Base-by-base conservation (phyloP, 2,797 vertebrate genomes). In the Danio albolineatus region DNA sequence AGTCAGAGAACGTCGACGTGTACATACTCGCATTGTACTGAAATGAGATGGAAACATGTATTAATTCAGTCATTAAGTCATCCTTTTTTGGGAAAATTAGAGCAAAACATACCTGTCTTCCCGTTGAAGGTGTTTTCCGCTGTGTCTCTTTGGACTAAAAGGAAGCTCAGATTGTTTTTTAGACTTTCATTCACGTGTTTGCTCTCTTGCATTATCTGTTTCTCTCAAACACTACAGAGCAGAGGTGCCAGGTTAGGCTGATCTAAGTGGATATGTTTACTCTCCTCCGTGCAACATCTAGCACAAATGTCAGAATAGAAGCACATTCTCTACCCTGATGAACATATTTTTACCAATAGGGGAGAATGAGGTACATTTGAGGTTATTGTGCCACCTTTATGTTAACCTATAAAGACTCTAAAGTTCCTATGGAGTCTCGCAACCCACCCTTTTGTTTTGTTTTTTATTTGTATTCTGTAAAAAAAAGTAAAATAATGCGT, bases 1-100 rank as follows among this genome's bases (percentile, higher is more conserved):
- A 74, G 88, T 88, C 89, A 82, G 87, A 81, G 84, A 87, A 83
- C 88, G 89, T 44, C 86, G 87, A 53, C 83, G 85, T 43, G 86
- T 56, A 70, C 80, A 82, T 86, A 84, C 79, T 82, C 90, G 87
- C 90, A 88, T 92, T 79, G 48, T 84, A 13, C 82, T 82, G 86
- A 49, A 80, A 60, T 41, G 13, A 78, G 4, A 73, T 12, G 17
- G 13, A 46, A 73, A 54, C 43, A 13, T 21, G 17, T 19, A 56
- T 54, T 56, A 44, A 19, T 19, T 46, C 0, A 10, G 69, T 13
- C 51, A 6, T 39, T 17, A 16, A 64, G 28, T 38, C n/a, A 0
- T 17, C 10, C 0, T 6, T 46, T 4, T 36, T 41, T 60, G 39
- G 17, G 28, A 57, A 78, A n/a, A 48, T 49, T 59, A 61, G 5